Conservation (phyloP, 2,888 invertebrate genomes). For the Cheiracanthium punctorium region DNA sequence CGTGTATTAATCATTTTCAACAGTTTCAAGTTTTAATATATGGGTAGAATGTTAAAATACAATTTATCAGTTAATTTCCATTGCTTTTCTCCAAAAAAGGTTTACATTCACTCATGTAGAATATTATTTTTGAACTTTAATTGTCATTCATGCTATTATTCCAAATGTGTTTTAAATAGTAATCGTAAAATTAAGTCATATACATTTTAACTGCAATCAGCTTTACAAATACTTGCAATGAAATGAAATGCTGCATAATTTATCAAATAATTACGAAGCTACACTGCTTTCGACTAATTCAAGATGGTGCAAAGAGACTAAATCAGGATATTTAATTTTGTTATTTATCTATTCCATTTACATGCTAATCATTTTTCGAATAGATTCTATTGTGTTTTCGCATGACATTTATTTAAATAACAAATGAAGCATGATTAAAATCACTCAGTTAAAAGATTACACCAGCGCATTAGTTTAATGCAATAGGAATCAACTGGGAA, state of each 20-base stretch:
- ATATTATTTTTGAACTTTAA: no score
- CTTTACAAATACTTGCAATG: neutral
- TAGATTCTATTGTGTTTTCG: slow-evolving; percentile 16
- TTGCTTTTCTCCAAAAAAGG: no score
- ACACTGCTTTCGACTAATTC: no score
- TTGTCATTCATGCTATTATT: no score
- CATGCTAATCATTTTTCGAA: slow-evolving; percentile 42
- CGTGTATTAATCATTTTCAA: no score
- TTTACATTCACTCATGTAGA: no score
- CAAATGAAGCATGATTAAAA: slow-evolving; percentile 32
- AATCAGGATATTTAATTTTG: neutral
- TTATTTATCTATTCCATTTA: slow-evolving; percentile 16
- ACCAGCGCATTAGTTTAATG: no score
- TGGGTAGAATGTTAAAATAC: no score
- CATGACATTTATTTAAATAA: slow-evolving; percentile 54
- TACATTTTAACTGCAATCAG: neutral
- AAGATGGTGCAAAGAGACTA: neutral
- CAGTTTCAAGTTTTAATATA: no score
- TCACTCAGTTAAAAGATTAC: neutral
- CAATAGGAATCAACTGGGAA: neutral
- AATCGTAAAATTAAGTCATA: no score
- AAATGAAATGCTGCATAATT: neutral
- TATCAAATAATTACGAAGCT: neutral
- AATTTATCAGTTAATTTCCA: no score
- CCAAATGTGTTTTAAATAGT: no score